Base-by-base conservation (phyloP, 2,888 invertebrate species). In the Erebia ligea region DNA sequence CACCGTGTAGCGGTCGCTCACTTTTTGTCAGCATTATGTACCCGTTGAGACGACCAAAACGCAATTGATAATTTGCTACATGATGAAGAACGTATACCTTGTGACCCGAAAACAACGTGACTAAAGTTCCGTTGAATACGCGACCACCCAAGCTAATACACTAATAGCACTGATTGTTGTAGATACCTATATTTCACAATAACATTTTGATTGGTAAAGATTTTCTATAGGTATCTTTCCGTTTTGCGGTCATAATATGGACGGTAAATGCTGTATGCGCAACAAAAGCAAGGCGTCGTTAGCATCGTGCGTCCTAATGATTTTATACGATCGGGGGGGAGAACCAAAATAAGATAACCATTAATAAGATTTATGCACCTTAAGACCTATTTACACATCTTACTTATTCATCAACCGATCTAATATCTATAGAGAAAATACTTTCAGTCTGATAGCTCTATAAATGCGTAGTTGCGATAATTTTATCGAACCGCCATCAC, bases 291-390 rank as follows among this genome's bases (percentile, higher is more conserved):
- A 76, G 76, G 78, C 80, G 79, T 82, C 73, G 73, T 77, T 76
- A 76, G 84, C 82, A 79, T 80, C 77, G 77, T 77, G 74, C 77
- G 77, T 80, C 86, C 84, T 88, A 88, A 86, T 86, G 84, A 90
- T 86, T 90, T 87, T 86, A 87, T 86, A 85, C 86, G 86, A 87
- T 86, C 82, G 83, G 82, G 80, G 82, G 80, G 81, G 84, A 85
- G 85, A 85, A 90, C 84, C 80, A 86, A 90, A 90, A 91, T 90
- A 90, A 91, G 89, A 90, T 86, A 86, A 85, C 82, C 87, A 89
- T 90, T 91, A 90, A 87, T 84, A 88, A 91, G 91, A 92, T 92
- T 93, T 93, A 92, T 91, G 87, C 82, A 81, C 87, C 81, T 88
- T 89, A 87, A 87, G 89, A 84, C 80, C 25, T 58, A 67, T 25